Conservation (phyloP, 2,888 invertebrate species). For the Drosophila suboccidentalis region DNA sequence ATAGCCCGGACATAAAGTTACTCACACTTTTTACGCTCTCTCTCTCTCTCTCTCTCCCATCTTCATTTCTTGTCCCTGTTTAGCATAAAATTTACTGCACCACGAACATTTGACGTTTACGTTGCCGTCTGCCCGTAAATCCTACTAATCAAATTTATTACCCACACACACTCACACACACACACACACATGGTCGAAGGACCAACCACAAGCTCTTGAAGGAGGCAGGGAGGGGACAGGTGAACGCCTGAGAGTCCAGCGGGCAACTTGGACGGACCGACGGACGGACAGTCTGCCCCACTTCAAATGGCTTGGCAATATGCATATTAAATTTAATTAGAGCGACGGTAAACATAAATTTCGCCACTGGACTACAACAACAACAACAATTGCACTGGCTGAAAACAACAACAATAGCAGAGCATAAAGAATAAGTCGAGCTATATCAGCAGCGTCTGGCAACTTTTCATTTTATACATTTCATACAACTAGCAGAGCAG, state of each 20-base stretch:
- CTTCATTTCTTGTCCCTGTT: constrained; percentile 44
- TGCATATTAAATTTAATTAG: constrained; percentile 82
- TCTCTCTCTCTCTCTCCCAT: constrained; percentile 1
- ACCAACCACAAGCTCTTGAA: constrained; percentile 45
- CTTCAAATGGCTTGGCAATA: constrained; percentile 73
- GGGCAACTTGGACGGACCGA: constrained; percentile 39
- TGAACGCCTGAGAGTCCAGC: constrained; percentile 22
- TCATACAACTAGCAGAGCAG: constrained; percentile 22
- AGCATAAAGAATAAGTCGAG: constrained; percentile 13
- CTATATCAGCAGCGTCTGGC: constrained; percentile 21
- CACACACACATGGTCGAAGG: constrained; percentile 3
- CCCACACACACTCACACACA: constrained; percentile 28
- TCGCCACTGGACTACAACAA: constrained; percentile 56
- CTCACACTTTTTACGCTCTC: constrained; percentile 23
- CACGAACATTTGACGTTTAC: constrained; percentile 76
- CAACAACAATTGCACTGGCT: constrained; percentile 1
- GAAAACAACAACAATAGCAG: constrained; percentile 15
- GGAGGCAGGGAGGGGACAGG: background rate
- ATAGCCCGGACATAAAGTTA: constrained; percentile 22
- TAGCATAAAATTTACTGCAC: constrained; percentile 80
- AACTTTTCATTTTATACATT: constrained; percentile 35
- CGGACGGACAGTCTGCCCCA: constrained; percentile 43
- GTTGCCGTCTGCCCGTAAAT: constrained; percentile 74
- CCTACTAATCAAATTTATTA: constrained; percentile 81
- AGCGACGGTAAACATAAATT: constrained; percentile 76